Conservation (phyloP, 53 echinoderm and acorn worm genomes). For the Glandiceps talaboti region DNA sequence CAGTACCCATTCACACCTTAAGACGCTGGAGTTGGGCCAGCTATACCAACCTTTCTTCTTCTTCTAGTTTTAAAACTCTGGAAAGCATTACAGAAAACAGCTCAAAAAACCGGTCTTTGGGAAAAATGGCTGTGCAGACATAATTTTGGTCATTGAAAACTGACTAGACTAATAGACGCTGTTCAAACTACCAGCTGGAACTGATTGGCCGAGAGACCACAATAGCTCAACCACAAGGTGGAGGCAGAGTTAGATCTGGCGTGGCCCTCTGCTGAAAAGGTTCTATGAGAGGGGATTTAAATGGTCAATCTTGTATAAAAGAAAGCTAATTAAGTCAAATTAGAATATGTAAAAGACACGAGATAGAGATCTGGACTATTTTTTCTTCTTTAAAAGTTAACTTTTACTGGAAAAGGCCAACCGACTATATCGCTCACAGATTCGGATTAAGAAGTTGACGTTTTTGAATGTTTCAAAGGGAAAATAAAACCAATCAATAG, state of each 20-base stretch:
- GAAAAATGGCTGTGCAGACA: too few species aligned
- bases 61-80: too few species aligned
- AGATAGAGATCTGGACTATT: too few species aligned
- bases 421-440: too few species aligned
- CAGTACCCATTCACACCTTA: too few species aligned
- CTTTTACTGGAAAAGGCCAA: too few species aligned
- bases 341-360: not conserved
- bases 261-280: not conserved
- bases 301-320: not conserved
- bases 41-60: too few species aligned
- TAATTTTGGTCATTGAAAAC: not conserved
- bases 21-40: too few species aligned
- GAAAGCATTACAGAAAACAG: too few species aligned
- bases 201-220: not conserved
- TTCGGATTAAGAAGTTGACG: too few species aligned
- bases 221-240: not conserved
- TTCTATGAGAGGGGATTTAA: not conserved
- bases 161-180: not conserved
- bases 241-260: not conserved
- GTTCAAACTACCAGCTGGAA: not conserved
- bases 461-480: not conserved
- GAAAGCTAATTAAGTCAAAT: not conserved
- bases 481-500: not conserved
- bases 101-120: too few species aligned
- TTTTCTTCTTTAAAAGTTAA: too few species aligned